Conservation (phyloP, 2,113 vertebrate genomes). For the Dicerorhinus sumatrensis region DNA sequence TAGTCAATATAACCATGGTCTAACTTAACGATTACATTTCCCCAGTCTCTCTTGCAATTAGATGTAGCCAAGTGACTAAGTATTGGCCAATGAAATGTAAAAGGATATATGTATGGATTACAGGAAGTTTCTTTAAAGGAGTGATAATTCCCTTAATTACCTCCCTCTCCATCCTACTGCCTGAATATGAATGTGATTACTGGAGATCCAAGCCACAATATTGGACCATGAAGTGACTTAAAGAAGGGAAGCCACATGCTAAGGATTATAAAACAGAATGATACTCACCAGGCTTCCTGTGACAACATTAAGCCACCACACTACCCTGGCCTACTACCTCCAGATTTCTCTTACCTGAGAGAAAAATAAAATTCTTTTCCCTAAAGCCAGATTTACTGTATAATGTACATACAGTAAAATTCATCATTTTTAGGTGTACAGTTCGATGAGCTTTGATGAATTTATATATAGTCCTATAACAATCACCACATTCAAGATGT, state of each 20-base stretch:
- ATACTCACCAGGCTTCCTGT: not conserved
- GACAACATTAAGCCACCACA: not conserved
- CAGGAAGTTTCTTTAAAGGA: not conserved
- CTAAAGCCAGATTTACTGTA: not conserved
- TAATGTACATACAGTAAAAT: not conserved
- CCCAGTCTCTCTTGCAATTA: slow-evolving; percentile 3
- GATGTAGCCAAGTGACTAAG: not conserved
- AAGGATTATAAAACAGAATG: not conserved
- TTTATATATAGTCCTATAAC: not conserved
- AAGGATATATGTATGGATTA: not conserved
- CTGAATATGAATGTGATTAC: not conserved
- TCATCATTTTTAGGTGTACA: not conserved
- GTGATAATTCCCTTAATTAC: not conserved
- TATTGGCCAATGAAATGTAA: not conserved
- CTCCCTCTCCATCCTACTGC: not conserved
- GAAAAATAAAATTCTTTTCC: not conserved
- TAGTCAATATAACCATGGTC: not conserved
- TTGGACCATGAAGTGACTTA: not conserved
- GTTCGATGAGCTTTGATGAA: not conserved
- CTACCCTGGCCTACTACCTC: not conserved
- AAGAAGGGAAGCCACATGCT: not conserved
- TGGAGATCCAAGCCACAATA: not conserved
- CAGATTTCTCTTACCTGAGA: not conserved
- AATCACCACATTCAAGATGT: not conserved
- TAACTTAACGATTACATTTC: slow-evolving; percentile 18